phyloP scores from a whole-genome alignment of 2,888 invertebrate genomes.

The Gastrophysa polygoni region DNA sequence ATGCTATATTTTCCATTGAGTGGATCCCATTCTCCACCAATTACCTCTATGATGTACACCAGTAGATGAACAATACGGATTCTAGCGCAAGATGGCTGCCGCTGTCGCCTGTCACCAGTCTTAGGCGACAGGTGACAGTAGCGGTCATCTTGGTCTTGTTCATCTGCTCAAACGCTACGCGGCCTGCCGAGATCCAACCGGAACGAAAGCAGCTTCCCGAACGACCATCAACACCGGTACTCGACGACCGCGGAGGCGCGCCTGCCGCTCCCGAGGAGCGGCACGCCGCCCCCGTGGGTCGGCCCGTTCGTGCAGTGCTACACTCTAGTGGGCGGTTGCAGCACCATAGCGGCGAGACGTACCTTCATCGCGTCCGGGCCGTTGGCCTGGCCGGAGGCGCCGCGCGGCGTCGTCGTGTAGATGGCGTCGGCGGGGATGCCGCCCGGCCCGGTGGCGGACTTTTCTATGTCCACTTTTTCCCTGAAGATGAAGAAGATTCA shows the following conservation, averaged over 20 bases:
- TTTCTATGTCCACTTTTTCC: constrained; percentile 58
- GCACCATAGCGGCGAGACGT: constrained; percentile 87
- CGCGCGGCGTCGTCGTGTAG: constrained; percentile 64
- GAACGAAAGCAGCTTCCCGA: constrained; percentile 39
- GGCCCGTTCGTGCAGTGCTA: constrained; percentile 60
- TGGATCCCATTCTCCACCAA: too few species aligned
- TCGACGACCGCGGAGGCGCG: constrained; percentile 55
- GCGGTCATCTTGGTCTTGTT: too few species aligned
- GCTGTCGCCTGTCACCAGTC: too few species aligned
- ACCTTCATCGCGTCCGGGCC: constrained; percentile 83
- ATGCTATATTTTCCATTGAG: too few species aligned
- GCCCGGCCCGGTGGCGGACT: constrained; percentile 58
- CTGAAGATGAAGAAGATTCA: constrained; percentile 38
- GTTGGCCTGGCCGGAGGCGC: constrained; percentile 37
- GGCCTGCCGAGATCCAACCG: too few species aligned
- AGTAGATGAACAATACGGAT: too few species aligned
- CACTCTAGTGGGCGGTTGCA: constrained; percentile 88
- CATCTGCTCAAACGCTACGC: too few species aligned
- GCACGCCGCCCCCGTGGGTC: constrained; percentile 42
- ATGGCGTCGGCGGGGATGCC: constrained; percentile 79
- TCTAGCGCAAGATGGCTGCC: too few species aligned
- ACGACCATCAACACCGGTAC: constrained; percentile 55
- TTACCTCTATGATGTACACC: too few species aligned
- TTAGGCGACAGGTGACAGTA: too few species aligned
- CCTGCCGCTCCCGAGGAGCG: constrained; percentile 45